Conservation (phyloP, 2,888 invertebrate species). For the Drosophila buzzatii region DNA sequence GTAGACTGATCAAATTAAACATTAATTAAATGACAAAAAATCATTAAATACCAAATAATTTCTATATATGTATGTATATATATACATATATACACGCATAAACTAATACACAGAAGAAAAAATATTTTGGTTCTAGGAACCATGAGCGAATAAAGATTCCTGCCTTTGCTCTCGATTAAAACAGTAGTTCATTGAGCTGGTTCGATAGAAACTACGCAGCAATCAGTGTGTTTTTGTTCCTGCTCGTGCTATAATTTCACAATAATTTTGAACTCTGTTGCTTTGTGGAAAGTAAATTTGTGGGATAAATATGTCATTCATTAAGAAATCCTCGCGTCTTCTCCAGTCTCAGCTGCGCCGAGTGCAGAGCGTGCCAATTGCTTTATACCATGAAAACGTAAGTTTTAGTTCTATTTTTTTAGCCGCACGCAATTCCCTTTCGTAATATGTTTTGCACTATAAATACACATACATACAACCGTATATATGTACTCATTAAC, state of each 20-base stretch:
- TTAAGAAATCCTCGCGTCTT: conserved; percentile 78
- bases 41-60: conserved; percentile 4
- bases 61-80: background rate
- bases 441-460: conserved; percentile 61
- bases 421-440: conserved; percentile 56
- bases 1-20: background rate
- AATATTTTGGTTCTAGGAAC: background rate
- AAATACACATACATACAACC: background rate
- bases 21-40: background rate
- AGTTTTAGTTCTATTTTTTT: conserved; percentile 67
- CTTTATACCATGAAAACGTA: conserved; percentile 92
- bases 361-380: conserved; percentile 86
- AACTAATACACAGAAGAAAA: background rate
- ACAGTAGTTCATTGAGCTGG: conserved; percentile 24
- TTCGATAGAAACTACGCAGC: conserved; percentile 54
- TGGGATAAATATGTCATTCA: conserved; percentile 78
- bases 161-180: background rate
- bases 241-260: conserved; percentile 63
- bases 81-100: background rate
- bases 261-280: conserved; percentile 43
- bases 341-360: conserved; percentile 79
- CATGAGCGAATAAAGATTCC: conserved; percentile 7
- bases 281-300: conserved; percentile 22
- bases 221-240: conserved; percentile 24
- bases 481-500: conserved; percentile 15